Conservation (phyloP, 2,113 vertebrate genomes). For the Bungarus multicinctus region DNA sequence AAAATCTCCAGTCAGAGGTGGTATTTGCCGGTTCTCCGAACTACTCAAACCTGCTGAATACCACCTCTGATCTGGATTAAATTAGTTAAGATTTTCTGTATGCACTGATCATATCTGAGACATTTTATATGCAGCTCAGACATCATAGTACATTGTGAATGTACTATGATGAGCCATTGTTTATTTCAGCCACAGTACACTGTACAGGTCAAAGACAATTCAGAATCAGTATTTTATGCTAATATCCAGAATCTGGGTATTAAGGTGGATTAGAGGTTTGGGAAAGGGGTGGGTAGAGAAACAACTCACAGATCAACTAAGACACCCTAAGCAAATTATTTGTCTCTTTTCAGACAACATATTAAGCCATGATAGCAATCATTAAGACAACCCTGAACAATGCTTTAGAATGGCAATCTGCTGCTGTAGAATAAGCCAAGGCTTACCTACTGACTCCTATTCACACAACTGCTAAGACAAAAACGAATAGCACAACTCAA, state of each 20-base stretch:
- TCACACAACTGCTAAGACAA: not conserved
- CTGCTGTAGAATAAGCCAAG: not conserved
- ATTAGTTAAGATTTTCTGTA: not conserved
- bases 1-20: too few species aligned
- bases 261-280: too few species aligned
- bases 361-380: not conserved
- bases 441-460: not conserved
- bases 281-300: too few species aligned
- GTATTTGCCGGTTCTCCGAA: too few species aligned
- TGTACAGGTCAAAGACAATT: not conserved
- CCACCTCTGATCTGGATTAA: not conserved
- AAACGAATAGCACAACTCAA: not conserved
- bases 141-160: not conserved
- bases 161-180: not conserved
- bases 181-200: not conserved
- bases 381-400: not conserved
- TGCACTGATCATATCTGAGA: not conserved
- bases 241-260: not conserved
- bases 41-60: too few species aligned
- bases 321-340: not conserved
- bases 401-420: not conserved
- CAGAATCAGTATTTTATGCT: not conserved
- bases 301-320: not conserved
- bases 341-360: not conserved
- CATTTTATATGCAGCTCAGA: not conserved